Base-by-base conservation (phyloP, 2,113 vertebrate genomes). In the Cyrtonyx montezumae region DNA sequence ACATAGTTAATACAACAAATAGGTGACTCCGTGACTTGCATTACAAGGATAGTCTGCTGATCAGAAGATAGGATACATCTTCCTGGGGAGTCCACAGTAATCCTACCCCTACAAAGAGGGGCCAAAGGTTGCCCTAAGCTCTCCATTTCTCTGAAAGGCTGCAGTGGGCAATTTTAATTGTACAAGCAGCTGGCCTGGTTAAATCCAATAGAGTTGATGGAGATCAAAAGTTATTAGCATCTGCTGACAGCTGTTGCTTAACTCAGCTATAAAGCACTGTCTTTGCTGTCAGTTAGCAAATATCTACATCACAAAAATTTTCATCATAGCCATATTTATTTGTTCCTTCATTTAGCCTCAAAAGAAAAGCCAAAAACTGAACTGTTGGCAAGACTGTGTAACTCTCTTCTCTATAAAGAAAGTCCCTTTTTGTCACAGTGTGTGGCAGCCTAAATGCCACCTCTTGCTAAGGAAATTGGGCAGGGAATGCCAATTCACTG, bases 361-460 rank as follows among this genome's bases (percentile, higher is more conserved):
- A 63, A 76, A 89, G 62, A 91, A 88, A 84, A 89, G 37, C 51
- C 63, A 85, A 70, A 82, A 91, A 4, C 42, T 80, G 40, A 80
- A 79, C 37, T 45, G 17, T 25, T 69, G 76, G 46, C 49, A 87
- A 49, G 51, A 53, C 1, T 8, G 43, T 79, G 25, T 43, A 67
- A 55, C 63, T 61, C 46, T 73, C 81, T 79, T 85, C 40, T 74
- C 51, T 82, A 28, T 49, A 73, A 65, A 66, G 42, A 34, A 42
- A 19, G 55, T 37, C 34, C 4, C 32, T 70, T 84, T 79, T 53
- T 83, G 42, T 91, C 66, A 37, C 5, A 32, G 53, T 68, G 46
- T 42, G 21, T 75, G 67, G 49, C 87, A 96, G 75, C 37, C 45
- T 73, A 49, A 91, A 7, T 48, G 42, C 63, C 53, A 46, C 22